These are phyloP conservation scores for Lithophane semibrunnea DNA, from an alignment of 2,888 invertebrate species.

Conservation along the genomic window DNA sequence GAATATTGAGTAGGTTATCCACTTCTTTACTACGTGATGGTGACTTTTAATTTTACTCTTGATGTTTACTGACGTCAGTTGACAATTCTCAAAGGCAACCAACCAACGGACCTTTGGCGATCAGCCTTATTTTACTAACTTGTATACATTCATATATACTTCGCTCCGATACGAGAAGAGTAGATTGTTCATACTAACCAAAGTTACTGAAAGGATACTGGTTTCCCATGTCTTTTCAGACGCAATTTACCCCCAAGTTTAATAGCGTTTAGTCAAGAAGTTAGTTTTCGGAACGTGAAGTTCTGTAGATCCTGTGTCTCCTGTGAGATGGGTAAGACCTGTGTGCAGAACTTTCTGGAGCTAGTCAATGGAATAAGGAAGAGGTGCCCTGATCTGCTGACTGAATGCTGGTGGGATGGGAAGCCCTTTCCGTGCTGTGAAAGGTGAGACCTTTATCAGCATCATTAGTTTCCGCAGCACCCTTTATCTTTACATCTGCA, in stretches of 20 bases:
- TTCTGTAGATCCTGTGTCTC: constrained; percentile 79
- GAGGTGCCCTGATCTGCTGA: constrained; percentile 78
- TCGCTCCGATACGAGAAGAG: not conserved
- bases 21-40: not conserved
- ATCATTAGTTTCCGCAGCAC: not conserved
- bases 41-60: not conserved
- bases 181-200: not conserved
- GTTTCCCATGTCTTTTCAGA: constrained; percentile 63
- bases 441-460: constrained; percentile 66
- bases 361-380: constrained; percentile 73
- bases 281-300: constrained; percentile 79
- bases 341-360: constrained; percentile 73
- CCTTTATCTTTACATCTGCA: not conserved
- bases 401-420: constrained; percentile 82
- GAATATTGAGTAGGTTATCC: not conserved
- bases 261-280: constrained; percentile 78
- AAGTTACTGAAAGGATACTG: not conserved
- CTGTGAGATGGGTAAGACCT: constrained; percentile 78
- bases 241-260: constrained; percentile 72
- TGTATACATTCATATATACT: not conserved
- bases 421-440: constrained; percentile 82
- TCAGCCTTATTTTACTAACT: not conserved
- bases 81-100: not conserved
- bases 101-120: not conserved
- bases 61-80: not conserved